These are phyloP conservation scores for Calypte anna DNA, from an alignment of 2,113 vertebrate species.

Conservation along the genomic window DNA sequence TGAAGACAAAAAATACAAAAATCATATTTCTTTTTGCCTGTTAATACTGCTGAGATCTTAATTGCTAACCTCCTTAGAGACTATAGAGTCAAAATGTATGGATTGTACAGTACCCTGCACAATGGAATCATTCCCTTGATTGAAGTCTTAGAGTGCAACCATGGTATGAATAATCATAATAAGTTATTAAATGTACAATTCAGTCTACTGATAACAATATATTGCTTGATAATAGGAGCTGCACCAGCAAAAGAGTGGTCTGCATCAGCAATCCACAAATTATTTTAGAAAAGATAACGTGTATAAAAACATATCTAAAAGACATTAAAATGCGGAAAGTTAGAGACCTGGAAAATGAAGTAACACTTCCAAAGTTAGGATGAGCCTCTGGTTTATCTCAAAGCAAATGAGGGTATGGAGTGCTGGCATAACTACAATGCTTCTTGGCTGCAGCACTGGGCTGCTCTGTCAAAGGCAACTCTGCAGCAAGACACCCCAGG, in stretches of 20 bases:
- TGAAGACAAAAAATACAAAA: neutral
- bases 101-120: neutral
- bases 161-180: neutral
- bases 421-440: neutral
- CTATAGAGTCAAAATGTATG: neutral
- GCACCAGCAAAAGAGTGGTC: neutral
- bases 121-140: neutral
- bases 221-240: neutral
- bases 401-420: accelerated
- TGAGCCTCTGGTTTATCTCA: neutral
- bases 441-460: neutral
- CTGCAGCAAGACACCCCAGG: neutral
- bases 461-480: neutral
- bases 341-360: neutral
- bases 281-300: neutral
- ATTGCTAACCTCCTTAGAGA: neutral
- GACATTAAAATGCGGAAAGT: neutral
- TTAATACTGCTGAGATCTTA: neutral
- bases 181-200: neutral
- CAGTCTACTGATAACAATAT: neutral
- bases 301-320: neutral
- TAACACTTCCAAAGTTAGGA: neutral
- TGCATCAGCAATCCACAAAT: neutral
- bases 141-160: neutral
- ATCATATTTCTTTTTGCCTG: neutral